Base-by-base conservation (phyloP, 2,797 vertebrate genomes). In the Phoebastria nigripes region DNA sequence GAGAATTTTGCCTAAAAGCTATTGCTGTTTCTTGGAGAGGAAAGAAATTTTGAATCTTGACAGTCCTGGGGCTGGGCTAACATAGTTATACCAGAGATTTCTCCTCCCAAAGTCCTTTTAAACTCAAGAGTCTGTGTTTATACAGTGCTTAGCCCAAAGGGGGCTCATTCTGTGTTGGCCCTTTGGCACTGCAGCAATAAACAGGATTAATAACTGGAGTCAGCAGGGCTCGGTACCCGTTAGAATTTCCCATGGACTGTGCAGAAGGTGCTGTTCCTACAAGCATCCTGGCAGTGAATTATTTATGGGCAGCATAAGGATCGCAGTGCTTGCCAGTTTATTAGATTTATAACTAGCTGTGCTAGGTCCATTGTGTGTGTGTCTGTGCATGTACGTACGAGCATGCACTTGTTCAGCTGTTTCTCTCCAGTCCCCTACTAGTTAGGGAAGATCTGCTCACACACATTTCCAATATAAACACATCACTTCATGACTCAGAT, bases 281-380 rank as follows among this genome's bases (percentile, higher is more conserved):
- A 96, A 95, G 88, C 87, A 90, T 96, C 87, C 77, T 95, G 89
- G 92, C 93, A 94, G 93, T 97, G 95, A 96, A 97, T 97, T 97
- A 97, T 97, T 97, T 96, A 97, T 96, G 87, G 96, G 62, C 82
- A 95, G 96, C 93, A 95, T 92, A 96, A 96, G 93, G 92, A 90
- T 93, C 1, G 5, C 86, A 56, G 84, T 41, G 24, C 86, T 94
- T 96, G 96, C 95, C 95, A 94, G 96, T 96, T 94, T 94, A 96
- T 97, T 96, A 95, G 96, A 96, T 97, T 96, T 97, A 94, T 96
- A 96, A 96, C 93, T 89, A 92, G 89, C 90, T 89, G 66, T 79
- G 78, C 81, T 77, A 71, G 81, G 93, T 82, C 92, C 85, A 37
- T 35, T 72, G 76, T 90, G 85, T 59, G 69, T 89, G 73, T 81